These are phyloP conservation scores for Papilio protenor DNA, from an alignment of 2,888 invertebrate genomes.

Conservation along the genomic window DNA sequence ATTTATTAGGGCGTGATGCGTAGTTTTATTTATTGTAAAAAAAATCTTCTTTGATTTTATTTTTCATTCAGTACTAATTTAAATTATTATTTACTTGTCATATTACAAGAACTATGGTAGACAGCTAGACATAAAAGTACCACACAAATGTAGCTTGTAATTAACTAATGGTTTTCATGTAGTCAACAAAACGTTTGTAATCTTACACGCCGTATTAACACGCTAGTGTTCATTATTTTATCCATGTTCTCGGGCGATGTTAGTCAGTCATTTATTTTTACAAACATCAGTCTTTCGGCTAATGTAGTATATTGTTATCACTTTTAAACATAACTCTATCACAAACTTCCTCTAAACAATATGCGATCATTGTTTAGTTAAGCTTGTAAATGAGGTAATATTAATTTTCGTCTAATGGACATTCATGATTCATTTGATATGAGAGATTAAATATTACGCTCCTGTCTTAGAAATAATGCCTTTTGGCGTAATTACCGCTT, in stretches of 20 bases:
- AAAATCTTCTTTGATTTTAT: no score
- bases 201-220: background rate
- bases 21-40: no score
- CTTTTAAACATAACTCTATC: background rate
- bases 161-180: background rate
- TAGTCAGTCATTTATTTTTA: background rate
- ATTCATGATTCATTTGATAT: background rate
- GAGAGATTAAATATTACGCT: background rate
- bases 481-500: background rate
- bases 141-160: no score
- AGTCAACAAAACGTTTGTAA: background rate
- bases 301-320: conserved; percentile 18
- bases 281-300: background rate
- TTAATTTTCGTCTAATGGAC: background rate
- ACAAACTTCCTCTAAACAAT: conserved; percentile 8
- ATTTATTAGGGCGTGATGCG: no score
- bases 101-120: no score
- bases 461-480: background rate
- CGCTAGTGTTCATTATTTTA: background rate
- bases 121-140: no score
- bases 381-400: background rate
- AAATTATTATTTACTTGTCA: no score
- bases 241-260: background rate
- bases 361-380: background rate
- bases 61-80: no score